A percentile compares a stretch with the other conserved stretches of the same genome.
These are phyloP conservation scores for Nansenia antarctica DNA, from an alignment of 2,113 vertebrate species.

Conservation along the genomic window DNA sequence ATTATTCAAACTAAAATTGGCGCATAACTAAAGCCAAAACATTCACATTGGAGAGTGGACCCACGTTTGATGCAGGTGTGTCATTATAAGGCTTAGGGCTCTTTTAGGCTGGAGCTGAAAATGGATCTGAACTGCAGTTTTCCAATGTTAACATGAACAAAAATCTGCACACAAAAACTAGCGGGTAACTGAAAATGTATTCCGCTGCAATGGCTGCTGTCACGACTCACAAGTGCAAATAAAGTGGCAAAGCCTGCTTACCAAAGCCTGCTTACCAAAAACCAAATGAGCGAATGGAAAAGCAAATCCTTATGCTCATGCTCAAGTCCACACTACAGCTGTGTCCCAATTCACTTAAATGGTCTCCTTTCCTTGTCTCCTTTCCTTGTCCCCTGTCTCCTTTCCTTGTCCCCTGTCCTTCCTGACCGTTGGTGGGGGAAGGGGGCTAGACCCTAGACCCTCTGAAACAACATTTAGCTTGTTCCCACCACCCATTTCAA, in stretches of 20 bases:
- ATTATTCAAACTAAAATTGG: neutral
- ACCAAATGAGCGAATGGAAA: neutral
- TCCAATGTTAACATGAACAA: conserved; percentile 5
- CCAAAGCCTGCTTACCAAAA: neutral
- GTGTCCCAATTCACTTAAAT: conserved; percentile 47
- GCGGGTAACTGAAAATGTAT: conserved; percentile 7
- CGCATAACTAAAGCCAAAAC: conserved; percentile 35
- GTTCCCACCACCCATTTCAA: too few relatives aligned
- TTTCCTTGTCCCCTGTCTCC: too few relatives aligned
- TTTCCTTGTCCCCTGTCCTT: conserved; percentile 47
- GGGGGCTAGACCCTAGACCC: too few relatives aligned
- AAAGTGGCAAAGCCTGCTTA: conserved; percentile 36
- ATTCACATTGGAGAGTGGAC: conserved; percentile 17
- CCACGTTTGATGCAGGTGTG: neutral
- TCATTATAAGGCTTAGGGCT: neutral
- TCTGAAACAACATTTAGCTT: too few relatives aligned
- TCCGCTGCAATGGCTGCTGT: conserved; percentile 25
- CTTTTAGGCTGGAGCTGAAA: neutral
- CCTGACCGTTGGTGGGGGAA: conserved; percentile 5
- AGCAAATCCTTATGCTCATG: conserved; percentile 52
- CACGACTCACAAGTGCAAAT: conserved; percentile 50
- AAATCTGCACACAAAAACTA: conserved; percentile 31
- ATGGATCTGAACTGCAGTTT: neutral
- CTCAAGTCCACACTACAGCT: conserved; percentile 49
- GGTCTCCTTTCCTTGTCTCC: too few relatives aligned